Evolutionary conservation across 2,888 invertebrate species (phyloP).

Genomic region (Xanthorhoe spadicearia): DNA sequence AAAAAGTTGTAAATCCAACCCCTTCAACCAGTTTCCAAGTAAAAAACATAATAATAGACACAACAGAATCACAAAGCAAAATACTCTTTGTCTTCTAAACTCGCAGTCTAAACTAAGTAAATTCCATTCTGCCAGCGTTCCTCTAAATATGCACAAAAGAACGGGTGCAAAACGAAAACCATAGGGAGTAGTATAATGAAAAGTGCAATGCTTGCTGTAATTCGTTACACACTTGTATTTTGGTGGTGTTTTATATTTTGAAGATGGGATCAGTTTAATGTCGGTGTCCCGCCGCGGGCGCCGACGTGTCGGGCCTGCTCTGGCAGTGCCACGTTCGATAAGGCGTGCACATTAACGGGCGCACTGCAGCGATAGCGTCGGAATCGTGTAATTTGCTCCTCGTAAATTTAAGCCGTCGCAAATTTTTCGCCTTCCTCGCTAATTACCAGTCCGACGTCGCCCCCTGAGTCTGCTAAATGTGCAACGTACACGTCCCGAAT

Average conservation of each 20-base stretch:
- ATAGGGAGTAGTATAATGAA: conserved; percentile 25
- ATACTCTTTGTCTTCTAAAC: conserved; percentile 27
- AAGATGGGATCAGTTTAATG: conserved; percentile 66
- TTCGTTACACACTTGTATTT: conserved; percentile 45
- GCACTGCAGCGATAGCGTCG: conserved; percentile 79
- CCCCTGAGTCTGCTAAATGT: conserved; percentile 81
- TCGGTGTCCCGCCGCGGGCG: conserved; percentile 51
- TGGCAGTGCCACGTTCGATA: conserved; percentile 68
- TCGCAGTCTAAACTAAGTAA: conserved; percentile 30
- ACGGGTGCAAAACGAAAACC: conserved; percentile 23
- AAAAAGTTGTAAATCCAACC: neutral
- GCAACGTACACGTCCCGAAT: conserved; percentile 80
- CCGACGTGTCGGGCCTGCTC: conserved; percentile 50
- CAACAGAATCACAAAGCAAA: conserved; percentile 15
- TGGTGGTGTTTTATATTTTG: conserved; percentile 61
- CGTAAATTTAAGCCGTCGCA: conserved; percentile 84
- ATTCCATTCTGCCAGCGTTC: conserved; percentile 29
- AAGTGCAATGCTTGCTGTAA: conserved; percentile 41
- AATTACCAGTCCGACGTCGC: conserved; percentile 82
- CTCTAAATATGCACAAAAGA: conserved; percentile 30
- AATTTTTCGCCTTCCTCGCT: conserved; percentile 83
- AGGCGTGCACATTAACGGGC: conserved; percentile 81
- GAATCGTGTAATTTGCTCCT: conserved; percentile 84
- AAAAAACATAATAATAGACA: conserved; percentile 1
- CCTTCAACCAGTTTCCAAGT: neutral